Conservation (phyloP, 2,888 invertebrate genomes). For the Erebia epiphron region DNA sequence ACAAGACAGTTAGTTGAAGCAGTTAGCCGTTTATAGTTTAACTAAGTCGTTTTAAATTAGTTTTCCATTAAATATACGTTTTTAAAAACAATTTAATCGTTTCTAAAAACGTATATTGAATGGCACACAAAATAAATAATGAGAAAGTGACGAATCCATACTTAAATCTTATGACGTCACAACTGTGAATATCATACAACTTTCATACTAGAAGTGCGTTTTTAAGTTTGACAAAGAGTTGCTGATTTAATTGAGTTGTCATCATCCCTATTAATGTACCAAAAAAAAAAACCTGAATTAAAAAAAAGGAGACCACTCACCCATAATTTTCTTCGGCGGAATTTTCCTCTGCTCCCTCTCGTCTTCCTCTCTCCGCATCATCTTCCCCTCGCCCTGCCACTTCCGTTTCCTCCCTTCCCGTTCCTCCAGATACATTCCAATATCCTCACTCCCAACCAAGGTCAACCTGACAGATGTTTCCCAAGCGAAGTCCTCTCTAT, state of each 20-base stretch:
- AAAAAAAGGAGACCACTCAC: constrained; percentile 53
- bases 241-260: no score
- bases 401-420: constrained; percentile 72
- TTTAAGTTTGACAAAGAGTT: no score
- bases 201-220: no score
- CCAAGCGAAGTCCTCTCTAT: constrained; percentile 70
- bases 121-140: no score
- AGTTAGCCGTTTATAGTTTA: constrained; percentile 18
- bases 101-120: no score
- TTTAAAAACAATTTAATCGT: not conserved
- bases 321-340: constrained; percentile 76
- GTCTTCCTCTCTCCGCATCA: constrained; percentile 67
- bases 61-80: constrained; percentile 3
- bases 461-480: constrained; percentile 68
- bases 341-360: constrained; percentile 71
- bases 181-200: no score
- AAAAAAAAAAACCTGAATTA: not conserved
- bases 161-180: no score
- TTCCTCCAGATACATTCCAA: constrained; percentile 74
- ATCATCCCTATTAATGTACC: no score
- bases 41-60: constrained; percentile 23
- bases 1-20: constrained; percentile 11
- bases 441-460: constrained; percentile 62
- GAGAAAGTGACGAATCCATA: no score
- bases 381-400: constrained; percentile 67